Evolutionary conservation across 2,888 invertebrate species (phyloP), one percentile per base, ranked within the genome.

Genomic region (Drosophila demipolita): DNA sequence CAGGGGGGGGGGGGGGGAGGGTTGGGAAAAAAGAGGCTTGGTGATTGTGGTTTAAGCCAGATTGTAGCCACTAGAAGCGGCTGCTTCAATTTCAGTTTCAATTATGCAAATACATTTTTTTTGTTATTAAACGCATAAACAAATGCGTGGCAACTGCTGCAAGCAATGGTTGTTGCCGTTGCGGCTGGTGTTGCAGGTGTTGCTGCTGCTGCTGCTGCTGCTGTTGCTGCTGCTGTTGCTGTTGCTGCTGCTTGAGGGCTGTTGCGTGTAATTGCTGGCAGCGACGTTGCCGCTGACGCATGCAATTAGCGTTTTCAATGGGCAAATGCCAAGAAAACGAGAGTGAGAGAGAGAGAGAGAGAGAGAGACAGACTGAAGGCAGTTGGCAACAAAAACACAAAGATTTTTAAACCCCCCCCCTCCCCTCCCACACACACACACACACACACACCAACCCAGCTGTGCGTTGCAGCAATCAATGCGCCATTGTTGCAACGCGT

Each of bases 111-210:
- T 78, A 80, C 80, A 54, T 77, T 78, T 73, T 83, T 87, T 57
- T 77, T 78, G 71, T 83, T 87, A 86, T 86, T 88, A 88, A 88
- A 86, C 89, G 82, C 84, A 85, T 85, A 88, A 85, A 86, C 84
- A 88, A 83, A 77, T 79, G 81, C 69, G 61, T 75, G 55, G 61
- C 71, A 77, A 70, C 73, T 49, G 42, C 54, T 65, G 71, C 58
- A 62, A 45, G 23, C 15, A n/a, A n/a, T 26, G 29, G 29, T 29
- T 5, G 29, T 29, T 26, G 38, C 26, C 33, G 12, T 38, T 35
- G 33, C 12, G 20, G 26, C 6, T 12, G 9, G 4, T 45, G 20
- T 23, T 15, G 38, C 33, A 42, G 17, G 12, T 58, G 32, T n/a
- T 12, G 32, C 11, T 11, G 11, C 9, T 33, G 8, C n/a, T n/a